Base-by-base conservation (phyloP, 2,113 vertebrate species). In the Pseudorhombus dupliciocellatus region DNA sequence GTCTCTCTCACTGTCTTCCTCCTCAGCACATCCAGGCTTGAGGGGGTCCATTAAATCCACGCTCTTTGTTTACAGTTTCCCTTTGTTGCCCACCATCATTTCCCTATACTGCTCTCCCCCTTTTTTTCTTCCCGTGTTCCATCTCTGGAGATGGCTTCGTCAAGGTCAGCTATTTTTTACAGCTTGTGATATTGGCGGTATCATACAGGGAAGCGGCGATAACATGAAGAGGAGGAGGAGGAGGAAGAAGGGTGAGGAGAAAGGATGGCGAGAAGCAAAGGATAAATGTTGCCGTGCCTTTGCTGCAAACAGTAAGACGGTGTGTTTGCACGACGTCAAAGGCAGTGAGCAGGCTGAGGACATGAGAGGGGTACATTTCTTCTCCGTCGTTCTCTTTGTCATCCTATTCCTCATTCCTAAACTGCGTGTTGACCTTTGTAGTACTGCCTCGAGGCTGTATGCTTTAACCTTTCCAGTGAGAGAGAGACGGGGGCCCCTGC, bases 381-480 rank as follows among this genome's bases (percentile, higher is more conserved):
- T 68, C 55, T 30, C 37, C 7, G 21, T 73, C 59, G 60, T 61
- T 68, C 57, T 68, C 67, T 72, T 66, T 57, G 26, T 51, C 21
- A 52, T 75, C 64, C 81, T 70, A 84, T 88, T 79, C 80, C 75
- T 84, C 89, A 89, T 86, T 84, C 82, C 73, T 87, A 88, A 90
- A 90, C 86, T 85, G 83, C 63, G 42, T 65, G 85, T 79, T 91
- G 89, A 90, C 91, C 91, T 92, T 92, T 92, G 87, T 86, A 75
- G 81, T 84, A 66, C 62, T 30, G 87, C 88, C 91, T 89, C 46
- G 76, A 65, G 91, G 88, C 87, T 88, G 85, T 87, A 87, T 89
- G 83, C 87, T 89, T 88, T 92, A 89, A 91, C 91, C 88, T 91
- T 91, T 90, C 82, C 84, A 75, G 66, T 63, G 85, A 89, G 83